These are phyloP conservation scores for Psettodes erumei DNA, from an alignment of 2,113 vertebrate species.

Conservation along the genomic window DNA sequence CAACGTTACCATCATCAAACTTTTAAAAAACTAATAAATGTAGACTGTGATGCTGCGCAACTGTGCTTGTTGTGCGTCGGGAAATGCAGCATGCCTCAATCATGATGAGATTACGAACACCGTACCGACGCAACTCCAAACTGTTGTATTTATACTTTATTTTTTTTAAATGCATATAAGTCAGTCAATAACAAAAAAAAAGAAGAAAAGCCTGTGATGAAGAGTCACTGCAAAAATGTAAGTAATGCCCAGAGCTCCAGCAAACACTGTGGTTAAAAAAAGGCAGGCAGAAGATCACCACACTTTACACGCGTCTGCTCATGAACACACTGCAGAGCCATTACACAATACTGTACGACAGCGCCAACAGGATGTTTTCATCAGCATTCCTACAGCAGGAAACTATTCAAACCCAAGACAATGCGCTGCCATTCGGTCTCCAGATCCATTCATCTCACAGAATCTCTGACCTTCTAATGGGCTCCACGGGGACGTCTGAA, in stretches of 20 bases:
- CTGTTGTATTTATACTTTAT: too few species aligned
- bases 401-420: conserved; percentile 52
- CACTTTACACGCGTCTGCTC: neutral
- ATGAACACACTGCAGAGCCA: neutral
- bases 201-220: neutral
- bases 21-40: too few species aligned
- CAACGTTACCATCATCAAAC: neutral
- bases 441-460: conserved; percentile 58
- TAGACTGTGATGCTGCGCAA: neutral
- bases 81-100: too few species aligned
- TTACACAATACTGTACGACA: conserved; percentile 7
- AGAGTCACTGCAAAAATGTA: neutral
- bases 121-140: too few species aligned
- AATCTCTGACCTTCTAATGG: conserved; percentile 67
- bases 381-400: conserved; percentile 36
- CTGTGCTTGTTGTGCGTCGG: neutral
- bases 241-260: neutral
- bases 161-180: too few species aligned
- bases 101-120: too few species aligned
- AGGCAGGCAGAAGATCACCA: neutral
- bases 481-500: conserved; percentile 56
- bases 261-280: conserved; percentile 2
- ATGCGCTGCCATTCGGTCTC: conserved; percentile 42
- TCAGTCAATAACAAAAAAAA: too few species aligned
- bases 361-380: conserved; percentile 50